Conservation (phyloP, 2,113 vertebrate genomes). For the Vulpes vulpes region DNA sequence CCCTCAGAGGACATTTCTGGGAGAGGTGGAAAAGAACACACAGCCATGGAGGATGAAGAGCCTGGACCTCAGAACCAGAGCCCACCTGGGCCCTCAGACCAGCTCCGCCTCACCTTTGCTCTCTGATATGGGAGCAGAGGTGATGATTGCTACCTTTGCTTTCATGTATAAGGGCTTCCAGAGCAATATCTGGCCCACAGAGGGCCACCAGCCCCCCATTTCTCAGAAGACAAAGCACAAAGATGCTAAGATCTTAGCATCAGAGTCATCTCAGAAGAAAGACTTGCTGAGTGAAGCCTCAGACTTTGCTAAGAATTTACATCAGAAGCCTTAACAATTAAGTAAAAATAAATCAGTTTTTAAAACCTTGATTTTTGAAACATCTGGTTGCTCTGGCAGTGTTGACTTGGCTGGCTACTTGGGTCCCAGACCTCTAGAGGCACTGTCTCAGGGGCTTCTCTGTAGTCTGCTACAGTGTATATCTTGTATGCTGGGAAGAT, state of each 20-base stretch:
- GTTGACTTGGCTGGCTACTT: neutral
- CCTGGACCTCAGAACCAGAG: neutral
- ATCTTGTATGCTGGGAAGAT: rapidly evolving
- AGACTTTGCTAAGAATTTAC: neutral
- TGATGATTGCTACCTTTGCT: neutral
- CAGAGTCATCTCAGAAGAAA: neutral
- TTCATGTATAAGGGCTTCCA: neutral
- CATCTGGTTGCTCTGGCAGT: too few species aligned
- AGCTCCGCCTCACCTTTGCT: neutral
- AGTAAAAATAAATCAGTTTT: neutral
- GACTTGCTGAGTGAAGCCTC: neutral
- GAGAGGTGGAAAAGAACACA: neutral
- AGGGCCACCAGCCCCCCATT: neutral
- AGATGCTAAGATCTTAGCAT: neutral
- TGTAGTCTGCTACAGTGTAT: rapidly evolving
- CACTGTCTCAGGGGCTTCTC: neutral
- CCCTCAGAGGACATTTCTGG: neutral
- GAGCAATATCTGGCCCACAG: neutral
- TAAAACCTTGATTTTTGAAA: neutral
- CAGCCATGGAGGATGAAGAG: neutral
- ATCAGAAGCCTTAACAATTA: neutral
- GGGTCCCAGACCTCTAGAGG: neutral
- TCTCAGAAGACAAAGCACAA: neutral
- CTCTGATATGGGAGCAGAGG: neutral
- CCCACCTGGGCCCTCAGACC: neutral